A percentile compares a stretch with the other conserved stretches of the same genome.
Conservation (phyloP, 2,888 invertebrate genomes). For the Ceratothoa steindachneri region DNA sequence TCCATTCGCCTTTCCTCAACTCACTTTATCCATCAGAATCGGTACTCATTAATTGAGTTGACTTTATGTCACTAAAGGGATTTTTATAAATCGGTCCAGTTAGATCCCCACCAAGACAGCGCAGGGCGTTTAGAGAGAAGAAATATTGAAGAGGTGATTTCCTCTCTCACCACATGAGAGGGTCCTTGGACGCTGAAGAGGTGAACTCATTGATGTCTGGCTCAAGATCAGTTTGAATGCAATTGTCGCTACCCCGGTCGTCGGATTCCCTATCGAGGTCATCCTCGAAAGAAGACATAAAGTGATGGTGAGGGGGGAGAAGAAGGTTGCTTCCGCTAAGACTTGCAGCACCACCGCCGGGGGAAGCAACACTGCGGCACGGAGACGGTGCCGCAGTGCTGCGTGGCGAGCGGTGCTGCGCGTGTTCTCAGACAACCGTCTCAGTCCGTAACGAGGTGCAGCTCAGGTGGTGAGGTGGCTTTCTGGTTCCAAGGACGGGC, state of each 20-base stretch:
- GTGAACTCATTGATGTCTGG: constrained; percentile 19
- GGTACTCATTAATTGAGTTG: no score
- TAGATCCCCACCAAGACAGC: no score
- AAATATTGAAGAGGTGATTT: no score
- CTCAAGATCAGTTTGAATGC: constrained; percentile 12
- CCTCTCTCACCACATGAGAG: constrained; percentile 29
- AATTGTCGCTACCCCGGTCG: constrained; percentile 12
- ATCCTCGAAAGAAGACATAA: neutral
- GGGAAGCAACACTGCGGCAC: constrained; percentile 16
- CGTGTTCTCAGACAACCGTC: constrained; percentile 47
- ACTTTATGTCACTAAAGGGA: no score
- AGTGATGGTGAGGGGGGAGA: constrained; percentile 13
- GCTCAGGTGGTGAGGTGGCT: constrained; percentile 43
- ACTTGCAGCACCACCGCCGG: constrained; percentile 12
- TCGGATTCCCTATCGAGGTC: constrained; percentile 2
- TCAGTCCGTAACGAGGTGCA: constrained; percentile 41
- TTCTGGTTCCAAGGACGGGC: constrained; percentile 42
- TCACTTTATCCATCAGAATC: no score
- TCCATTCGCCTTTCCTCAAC: no score
- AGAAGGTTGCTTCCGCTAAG: constrained; percentile 8
- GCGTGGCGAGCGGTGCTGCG: constrained; percentile 41
- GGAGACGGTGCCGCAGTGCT: constrained; percentile 17
- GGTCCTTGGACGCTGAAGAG: constrained; percentile 28
- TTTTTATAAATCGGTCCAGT: no score
- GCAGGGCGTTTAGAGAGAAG: no score